phyloP scores from a whole-genome alignment of 2,113 vertebrate genomes.

The Murina feae region DNA sequence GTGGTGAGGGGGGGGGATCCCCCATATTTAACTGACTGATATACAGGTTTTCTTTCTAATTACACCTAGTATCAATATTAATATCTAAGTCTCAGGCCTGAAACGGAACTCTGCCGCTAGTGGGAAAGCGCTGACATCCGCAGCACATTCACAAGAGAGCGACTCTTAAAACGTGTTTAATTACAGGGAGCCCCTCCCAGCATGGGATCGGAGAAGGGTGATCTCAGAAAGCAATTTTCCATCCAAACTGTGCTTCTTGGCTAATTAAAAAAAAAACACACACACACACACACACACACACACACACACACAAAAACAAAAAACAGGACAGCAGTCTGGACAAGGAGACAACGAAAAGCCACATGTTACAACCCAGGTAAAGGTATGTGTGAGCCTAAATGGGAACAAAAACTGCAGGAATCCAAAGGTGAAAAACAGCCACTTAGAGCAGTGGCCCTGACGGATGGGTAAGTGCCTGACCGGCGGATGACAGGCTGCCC shows the following conservation, averaged over 20 bases:
- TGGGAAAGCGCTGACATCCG: constrained; percentile 41
- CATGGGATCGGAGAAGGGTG: not conserved
- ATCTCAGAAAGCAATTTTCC: constrained; percentile 68
- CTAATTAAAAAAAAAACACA: constrained; percentile 64
- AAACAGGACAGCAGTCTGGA: constrained; percentile 24
- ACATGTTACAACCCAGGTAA: constrained; percentile 24
- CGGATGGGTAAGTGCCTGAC: not conserved
- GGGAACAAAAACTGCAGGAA: constrained; percentile 45
- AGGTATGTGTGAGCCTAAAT: constrained; percentile 38
- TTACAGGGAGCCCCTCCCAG: constrained; percentile 43
- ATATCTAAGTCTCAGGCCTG: constrained; percentile 11
- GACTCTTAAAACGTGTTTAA: constrained; percentile 66
- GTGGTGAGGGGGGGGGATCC: too few relatives aligned
- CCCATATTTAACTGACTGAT: not conserved
- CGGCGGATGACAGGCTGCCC: constrained; percentile 50
- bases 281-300: too few relatives aligned
- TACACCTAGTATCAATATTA: not conserved
- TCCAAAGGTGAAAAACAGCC: constrained; percentile 50
- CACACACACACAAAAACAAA: too few relatives aligned
- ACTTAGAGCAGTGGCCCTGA: not conserved
- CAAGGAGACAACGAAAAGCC: constrained; percentile 28
- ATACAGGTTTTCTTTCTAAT: not conserved
- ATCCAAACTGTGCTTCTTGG: constrained; percentile 61
- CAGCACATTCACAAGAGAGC: not conserved
- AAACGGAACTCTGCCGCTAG: constrained; percentile 29